Evolutionary conservation across 92 coral and sea anemone species (phyloP).

Genomic region (Epizoanthus stellaris): DNA sequence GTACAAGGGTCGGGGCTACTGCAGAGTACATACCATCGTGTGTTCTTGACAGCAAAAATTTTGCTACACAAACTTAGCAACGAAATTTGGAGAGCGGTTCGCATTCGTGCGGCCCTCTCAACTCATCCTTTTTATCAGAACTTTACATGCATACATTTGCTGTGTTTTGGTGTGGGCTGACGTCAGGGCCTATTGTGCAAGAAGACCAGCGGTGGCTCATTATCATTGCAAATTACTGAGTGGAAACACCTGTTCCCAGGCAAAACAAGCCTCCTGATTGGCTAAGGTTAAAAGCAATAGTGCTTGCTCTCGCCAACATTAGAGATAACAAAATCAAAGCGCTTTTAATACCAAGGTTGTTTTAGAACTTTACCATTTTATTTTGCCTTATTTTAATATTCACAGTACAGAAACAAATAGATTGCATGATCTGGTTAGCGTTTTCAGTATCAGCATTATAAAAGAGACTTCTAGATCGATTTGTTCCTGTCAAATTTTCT

Average conservation of each 20-base stretch:
- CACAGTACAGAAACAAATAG: neutral
- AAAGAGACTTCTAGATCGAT: neutral
- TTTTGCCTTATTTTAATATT: conserved; percentile 8
- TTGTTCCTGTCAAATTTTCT: neutral
- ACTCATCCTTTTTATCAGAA: conserved; percentile 33
- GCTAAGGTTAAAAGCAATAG: neutral
- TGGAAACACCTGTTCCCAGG: conserved; percentile 34
- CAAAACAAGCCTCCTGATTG: conserved; percentile 16
- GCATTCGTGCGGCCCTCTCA: conserved; percentile 13
- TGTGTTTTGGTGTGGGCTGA: conserved; percentile 60
- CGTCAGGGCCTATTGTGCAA: conserved; percentile 60
- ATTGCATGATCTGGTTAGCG: neutral
- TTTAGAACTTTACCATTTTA: conserved; percentile 14
- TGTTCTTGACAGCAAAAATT: neutral
- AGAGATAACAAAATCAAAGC: conserved; percentile 5
- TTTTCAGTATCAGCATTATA: too few species aligned
- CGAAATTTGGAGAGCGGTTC: neutral
- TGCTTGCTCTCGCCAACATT: neutral
- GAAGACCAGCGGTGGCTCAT: conserved; percentile 27
- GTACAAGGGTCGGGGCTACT: neutral
- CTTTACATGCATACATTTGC: conserved; percentile 62
- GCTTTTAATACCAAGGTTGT: neutral
- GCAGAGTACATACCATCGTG: conserved; percentile 12
- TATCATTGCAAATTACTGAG: conserved; percentile 40
- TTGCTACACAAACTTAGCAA: neutral